Evolutionary conservation across 2,888 invertebrate genomes (phyloP), one percentile per base, ranked within the genome.

Genomic region (Hirudinaria manillensis): DNA sequence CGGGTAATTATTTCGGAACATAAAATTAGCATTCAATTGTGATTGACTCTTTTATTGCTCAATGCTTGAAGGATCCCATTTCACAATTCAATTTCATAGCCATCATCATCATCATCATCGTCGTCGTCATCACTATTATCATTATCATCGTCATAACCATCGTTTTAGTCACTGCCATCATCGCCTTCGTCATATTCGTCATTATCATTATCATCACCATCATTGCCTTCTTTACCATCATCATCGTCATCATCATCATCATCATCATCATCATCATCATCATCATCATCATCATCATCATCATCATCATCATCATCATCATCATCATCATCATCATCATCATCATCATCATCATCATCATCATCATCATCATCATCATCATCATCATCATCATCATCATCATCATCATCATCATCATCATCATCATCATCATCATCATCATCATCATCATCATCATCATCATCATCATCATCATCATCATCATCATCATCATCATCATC

Each of bases 371-470:
- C 66, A 70, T 70, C 72, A 72, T 53, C 72, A 72, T 72, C 45
- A 72, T 72, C 72, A 51, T 72, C 73, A 27, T 73, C 73, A 21
- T 73, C 73, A 27, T 73, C 73, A 21, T 73, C 73, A 27, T 65
- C 73, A 21, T 36, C 45, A 45, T 24, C 34, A 19, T 24, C 51
- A 34, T 27, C 51, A 38, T 38, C 45, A 51, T 51, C 38, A 27
- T 51, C 51, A 70, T 70, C 51, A 70, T 21, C 13, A 21, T 72
- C 56, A 56, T 27, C 72, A 72, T 53, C 72, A 53, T 53, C 72
- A 27, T 72, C 71, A 3, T 36, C 36, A 10, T 36, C 36, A 36
- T 36, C 36, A 36, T 45, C 45, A 16, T 45, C 45, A 16, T 45
- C 45, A 45, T 16, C 45, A 45, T 45, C 13, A 45, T 16, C 45